Evolutionary conservation across 1,140 invertebrate species (phyloP).

Genomic region (Oedothorax gibbosus): DNA sequence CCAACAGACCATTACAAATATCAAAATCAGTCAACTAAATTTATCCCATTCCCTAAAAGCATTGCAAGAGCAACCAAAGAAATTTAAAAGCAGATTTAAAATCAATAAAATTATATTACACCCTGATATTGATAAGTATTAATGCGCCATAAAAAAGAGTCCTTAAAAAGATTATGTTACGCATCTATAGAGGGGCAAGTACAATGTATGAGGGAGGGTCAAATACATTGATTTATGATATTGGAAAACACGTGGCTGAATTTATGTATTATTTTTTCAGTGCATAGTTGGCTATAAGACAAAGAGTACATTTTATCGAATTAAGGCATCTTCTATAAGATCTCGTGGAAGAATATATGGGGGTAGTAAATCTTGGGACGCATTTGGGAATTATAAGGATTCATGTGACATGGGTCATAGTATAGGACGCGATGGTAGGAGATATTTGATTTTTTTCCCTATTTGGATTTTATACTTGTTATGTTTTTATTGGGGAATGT

Average conservation of each 20-base stretch:
- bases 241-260: not conserved
- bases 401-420: constrained; percentile 33
- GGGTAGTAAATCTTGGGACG: constrained; percentile 42
- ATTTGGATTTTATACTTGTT: not conserved
- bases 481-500: too few species aligned
- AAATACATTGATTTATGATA: constrained; percentile 27
- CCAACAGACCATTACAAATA: too few species aligned
- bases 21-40: too few species aligned
- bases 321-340: constrained; percentile 10
- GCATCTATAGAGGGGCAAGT: too few species aligned
- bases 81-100: too few species aligned
- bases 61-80: too few species aligned
- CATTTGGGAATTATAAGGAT: constrained; percentile 43
- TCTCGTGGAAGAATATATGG: constrained; percentile 37
- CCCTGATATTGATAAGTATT: too few species aligned
- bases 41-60: too few species aligned
- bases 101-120: too few species aligned
- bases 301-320: constrained; percentile 19
- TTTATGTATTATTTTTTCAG: constrained; percentile 1
- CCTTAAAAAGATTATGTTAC: too few species aligned
- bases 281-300: constrained; percentile 6
- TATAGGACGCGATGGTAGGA: constrained; percentile 9
- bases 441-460: constrained; percentile 1
- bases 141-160: too few species aligned
- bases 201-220: not conserved